phyloP scores from a whole-genome alignment of 2,113 vertebrate species.

The Oncorhynchus kisutch region DNA sequence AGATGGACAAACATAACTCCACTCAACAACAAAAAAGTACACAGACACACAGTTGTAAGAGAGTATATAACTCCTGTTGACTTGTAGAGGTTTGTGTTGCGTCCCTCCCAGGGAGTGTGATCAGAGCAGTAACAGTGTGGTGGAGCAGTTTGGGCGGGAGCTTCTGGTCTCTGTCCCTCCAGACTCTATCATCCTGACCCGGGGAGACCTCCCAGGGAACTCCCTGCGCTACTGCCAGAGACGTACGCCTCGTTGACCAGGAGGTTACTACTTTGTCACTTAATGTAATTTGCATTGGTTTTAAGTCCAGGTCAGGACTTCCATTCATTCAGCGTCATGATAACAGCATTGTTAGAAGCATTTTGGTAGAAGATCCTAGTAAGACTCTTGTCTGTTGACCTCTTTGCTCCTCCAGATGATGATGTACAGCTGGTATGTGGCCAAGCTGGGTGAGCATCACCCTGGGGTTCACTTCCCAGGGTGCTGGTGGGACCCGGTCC shows the following conservation, averaged over 20 bases:
- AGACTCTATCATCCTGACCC: constrained; percentile 85
- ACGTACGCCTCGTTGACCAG: constrained; percentile 90
- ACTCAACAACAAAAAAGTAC: no score
- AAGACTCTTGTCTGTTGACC: no score
- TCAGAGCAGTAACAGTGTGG: constrained; percentile 82
- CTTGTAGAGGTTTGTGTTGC: constrained; percentile 2
- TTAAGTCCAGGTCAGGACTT: no score
- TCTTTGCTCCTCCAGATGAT: constrained; percentile 83
- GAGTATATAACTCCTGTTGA: background rate
- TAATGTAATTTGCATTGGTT: no score
- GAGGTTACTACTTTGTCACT: constrained; percentile 76
- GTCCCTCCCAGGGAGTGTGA: constrained; percentile 79
- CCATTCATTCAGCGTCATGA: no score
- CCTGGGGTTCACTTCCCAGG: constrained; percentile 86
- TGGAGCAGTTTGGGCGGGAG: constrained; percentile 88
- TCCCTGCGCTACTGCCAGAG: constrained; percentile 89
- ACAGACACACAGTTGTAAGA: background rate
- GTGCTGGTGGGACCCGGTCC: constrained; percentile 81
- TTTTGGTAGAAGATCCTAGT: no score
- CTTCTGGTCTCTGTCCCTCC: constrained; percentile 83
- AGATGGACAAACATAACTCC: background rate
- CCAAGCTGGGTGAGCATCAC: constrained; percentile 85
- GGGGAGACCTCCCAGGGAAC: constrained; percentile 94
- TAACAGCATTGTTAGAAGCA: no score
- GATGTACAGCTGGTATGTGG: constrained; percentile 95